Evolutionary conservation across 2,888 invertebrate species (phyloP), one percentile per base, ranked within the genome.

Genomic region (Ctenicera cuprea): DNA sequence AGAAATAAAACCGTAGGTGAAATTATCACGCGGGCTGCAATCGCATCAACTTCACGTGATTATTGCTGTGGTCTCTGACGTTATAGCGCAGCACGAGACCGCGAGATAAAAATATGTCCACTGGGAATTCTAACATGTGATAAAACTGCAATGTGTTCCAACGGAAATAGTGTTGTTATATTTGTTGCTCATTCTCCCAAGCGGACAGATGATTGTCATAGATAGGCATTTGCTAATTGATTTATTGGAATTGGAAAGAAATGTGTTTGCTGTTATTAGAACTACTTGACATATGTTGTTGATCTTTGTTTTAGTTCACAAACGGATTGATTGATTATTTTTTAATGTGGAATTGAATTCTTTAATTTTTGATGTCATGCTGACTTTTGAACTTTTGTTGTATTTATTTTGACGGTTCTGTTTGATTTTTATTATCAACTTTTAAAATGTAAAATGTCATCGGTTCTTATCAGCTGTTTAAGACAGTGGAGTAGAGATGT

Each of bases 41-140:
- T 16, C 16, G 2, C 18, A 48, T 7, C 9, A 16, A 20, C 9
- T 48, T 20, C 48, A 8, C 48, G 48, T 48, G 48, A 48, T 48
- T 2, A 1, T 9, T 20, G 48, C 7, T 8, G 11, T 4, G 16
- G 16, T 20, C 7, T 48, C 2, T 33, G 54, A 54, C 33, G 54
- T 14, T 33, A 33, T 14, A 12, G 3, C 30, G 30, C 22, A 54
- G 54, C 54, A 54, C 54, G 54, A 54, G 54, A 54, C 54, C 33
- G 30, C 22, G 30, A 14, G 54, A 33, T 33, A 54, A 54, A 54
- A 54, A 54, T 54, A 54, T 16, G 11, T 52, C 12, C 20, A 22
- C 9, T 11, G 26, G 52, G 16, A 26, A 18, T 14, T 30, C 54
- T 33, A 54, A 14, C 54, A 54, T 54, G 54, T 54, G 54, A 54